Conservation (phyloP, 2,113 vertebrate species). For the human region GRCh38 chr1:153341501-153342000, state of each 20-base stretch:
- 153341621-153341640: constrained; percentile 52
- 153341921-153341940: not conserved
- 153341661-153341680: constrained; percentile 60
- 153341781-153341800: constrained; percentile 23
- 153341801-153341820: not conserved
- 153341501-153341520: not conserved
- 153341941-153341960: not conserved
- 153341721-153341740: constrained; percentile 49
- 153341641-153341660: not conserved
- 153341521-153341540: not conserved
- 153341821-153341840: not conserved
- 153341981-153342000: not conserved
- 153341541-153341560: not conserved
- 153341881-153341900: not conserved
- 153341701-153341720: constrained; percentile 50
- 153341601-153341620: not conserved
- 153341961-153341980: not conserved
- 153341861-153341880: not conserved
- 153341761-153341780: constrained; percentile 56
- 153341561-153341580: not conserved
- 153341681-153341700: constrained; percentile 57
- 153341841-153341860: not conserved
- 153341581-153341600: not conserved
- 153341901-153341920: not conserved
- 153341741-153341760: constrained; percentile 53